Evolutionary conservation across 2,888 invertebrate genomes (phyloP).

Genomic region (Melinopterus prodromus): DNA sequence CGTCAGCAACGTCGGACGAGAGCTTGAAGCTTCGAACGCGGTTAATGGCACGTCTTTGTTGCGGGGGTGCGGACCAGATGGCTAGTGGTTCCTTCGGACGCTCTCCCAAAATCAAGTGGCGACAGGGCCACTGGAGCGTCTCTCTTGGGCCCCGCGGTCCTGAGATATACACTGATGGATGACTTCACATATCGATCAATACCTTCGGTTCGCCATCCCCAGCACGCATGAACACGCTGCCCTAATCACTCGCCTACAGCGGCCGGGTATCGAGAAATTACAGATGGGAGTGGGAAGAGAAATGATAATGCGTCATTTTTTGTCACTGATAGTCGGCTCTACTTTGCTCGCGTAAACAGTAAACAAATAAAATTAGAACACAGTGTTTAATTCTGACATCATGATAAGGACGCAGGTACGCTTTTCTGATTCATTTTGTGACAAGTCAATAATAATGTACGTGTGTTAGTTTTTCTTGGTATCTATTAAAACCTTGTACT

Average conservation of each 20-base stretch:
- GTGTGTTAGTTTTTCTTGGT: no score
- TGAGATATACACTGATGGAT: slow-evolving; percentile 59
- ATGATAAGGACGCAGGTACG: no score
- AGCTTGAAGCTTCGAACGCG: slow-evolving; percentile 48
- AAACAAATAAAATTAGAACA: background rate
- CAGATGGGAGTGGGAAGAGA: background rate
- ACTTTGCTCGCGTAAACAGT: background rate
- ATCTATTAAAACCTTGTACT: no score
- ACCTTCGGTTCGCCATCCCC: slow-evolving; percentile 51
- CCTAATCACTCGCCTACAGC: background rate
- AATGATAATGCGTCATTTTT: background rate
- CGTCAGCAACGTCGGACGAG: slow-evolving; percentile 35
- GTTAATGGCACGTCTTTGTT: slow-evolving; percentile 57
- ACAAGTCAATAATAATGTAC: no score
- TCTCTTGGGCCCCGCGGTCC: slow-evolving; percentile 49
- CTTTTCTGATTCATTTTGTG: no score
- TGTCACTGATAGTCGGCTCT: background rate
- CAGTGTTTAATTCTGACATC: no score
- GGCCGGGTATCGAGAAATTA: background rate
- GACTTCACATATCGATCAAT: slow-evolving; percentile 60
- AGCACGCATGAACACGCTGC: slow-evolving; percentile 56
- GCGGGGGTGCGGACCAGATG: slow-evolving; percentile 48
- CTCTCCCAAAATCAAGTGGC: slow-evolving; percentile 41
- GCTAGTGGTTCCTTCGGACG: slow-evolving; percentile 36
- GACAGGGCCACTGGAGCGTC: slow-evolving; percentile 49